Conservation (phyloP, 53 echinoderm and acorn worm genomes). For the Hippasteria phrygiana region DNA sequence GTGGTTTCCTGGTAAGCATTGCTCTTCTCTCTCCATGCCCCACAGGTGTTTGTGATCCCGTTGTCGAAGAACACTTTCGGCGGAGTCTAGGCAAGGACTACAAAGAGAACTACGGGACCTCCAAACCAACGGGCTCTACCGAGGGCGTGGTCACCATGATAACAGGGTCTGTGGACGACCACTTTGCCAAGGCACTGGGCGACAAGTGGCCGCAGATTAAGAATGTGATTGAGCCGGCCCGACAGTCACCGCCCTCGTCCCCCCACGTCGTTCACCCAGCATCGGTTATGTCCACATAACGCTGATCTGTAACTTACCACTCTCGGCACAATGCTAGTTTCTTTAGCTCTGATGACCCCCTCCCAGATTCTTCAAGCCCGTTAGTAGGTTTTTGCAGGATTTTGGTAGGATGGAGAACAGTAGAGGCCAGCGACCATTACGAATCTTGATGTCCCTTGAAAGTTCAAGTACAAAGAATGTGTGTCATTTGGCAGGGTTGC, state of each 20-base stretch:
- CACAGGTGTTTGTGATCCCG: constrained; percentile 87
- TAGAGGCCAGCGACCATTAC: too few relatives aligned
- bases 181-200: constrained; percentile 97
- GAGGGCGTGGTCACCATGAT: constrained; percentile 72
- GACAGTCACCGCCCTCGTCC: constrained; percentile 72
- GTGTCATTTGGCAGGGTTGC: too few relatives aligned
- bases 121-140: constrained; percentile 51
- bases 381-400: too few relatives aligned
- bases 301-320: not conserved
- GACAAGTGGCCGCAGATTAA: constrained; percentile 97
- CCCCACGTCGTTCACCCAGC: constrained; percentile 63
- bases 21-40: not conserved
- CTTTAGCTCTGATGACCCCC: not conserved
- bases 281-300: constrained; percentile 69
- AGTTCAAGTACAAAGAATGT: too few relatives aligned
- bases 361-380: not conserved
- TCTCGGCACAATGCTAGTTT: not conserved
- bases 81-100: constrained; percentile 94
- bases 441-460: too few relatives aligned
- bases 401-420: too few relatives aligned
- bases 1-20: not conserved
- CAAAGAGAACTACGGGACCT: constrained; percentile 71
- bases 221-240: constrained; percentile 66
- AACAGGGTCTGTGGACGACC: constrained; percentile 98
- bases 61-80: constrained; percentile 97